A percentile compares a stretch with the other conserved stretches of the same genome.
Conservation (phyloP, 2,797 vertebrate species). For the Furcifer pardalis region DNA sequence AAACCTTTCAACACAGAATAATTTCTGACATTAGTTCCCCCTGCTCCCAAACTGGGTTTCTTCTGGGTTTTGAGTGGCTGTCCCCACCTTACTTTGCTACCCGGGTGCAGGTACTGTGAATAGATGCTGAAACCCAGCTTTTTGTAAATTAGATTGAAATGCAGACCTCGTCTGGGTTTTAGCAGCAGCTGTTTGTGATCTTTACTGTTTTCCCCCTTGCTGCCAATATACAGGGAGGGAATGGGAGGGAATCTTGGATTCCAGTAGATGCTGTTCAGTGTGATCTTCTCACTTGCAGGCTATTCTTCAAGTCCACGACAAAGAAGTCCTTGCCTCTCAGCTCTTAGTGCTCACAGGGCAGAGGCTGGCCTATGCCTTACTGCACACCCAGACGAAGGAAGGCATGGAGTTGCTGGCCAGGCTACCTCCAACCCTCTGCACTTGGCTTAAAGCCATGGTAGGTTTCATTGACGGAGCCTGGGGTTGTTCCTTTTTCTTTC, state of each 20-base stretch:
- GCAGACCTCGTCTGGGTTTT: no score
- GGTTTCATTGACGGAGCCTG: slow-evolving; percentile 37
- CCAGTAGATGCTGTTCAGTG: background rate
- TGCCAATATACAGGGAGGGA: background rate
- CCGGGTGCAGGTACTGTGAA: background rate
- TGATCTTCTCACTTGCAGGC: slow-evolving; percentile 75
- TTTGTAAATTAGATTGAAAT: background rate
- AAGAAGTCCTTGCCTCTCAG: slow-evolving; percentile 95
- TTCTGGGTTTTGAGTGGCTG: no score
- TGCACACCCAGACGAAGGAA: slow-evolving; percentile 86
- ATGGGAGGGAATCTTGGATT: background rate
- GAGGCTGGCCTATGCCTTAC: slow-evolving; percentile 87
- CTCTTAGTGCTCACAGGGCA: slow-evolving; percentile 91
- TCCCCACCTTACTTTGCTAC: no score
- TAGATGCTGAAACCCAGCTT: background rate
- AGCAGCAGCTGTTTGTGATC: background rate
- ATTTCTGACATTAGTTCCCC: no score
- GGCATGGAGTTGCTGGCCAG: slow-evolving; percentile 92
- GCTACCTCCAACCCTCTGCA: slow-evolving; percentile 93
- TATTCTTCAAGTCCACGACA: slow-evolving; percentile 90
- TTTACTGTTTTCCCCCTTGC: background rate
- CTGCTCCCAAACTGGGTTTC: background rate
- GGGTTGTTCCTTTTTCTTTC: no score
- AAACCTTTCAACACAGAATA: no score
- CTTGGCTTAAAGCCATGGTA: slow-evolving; percentile 99